Percentiles rank a stretch among this genome's conserved stretches.
Evolutionary conservation across 2,797 vertebrate species (phyloP).

Genomic region (Chloroceryle inda): DNA sequence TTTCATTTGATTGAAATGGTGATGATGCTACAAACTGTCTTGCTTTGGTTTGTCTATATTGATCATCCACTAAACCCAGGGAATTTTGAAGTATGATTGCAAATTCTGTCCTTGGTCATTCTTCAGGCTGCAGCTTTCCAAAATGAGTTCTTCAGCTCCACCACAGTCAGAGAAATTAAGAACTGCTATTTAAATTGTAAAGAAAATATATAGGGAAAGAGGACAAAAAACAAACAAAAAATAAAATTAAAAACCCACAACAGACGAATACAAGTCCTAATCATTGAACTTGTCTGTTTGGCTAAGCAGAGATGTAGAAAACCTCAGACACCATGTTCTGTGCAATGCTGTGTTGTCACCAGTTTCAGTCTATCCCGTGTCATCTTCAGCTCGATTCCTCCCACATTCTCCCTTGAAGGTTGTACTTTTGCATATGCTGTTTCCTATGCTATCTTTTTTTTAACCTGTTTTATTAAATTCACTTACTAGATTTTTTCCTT

Average conservation of each 20-base stretch:
- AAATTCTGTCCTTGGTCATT: background rate
- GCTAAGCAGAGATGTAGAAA: background rate
- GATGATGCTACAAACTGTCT: background rate
- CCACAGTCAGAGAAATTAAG: background rate
- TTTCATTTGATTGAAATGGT: background rate
- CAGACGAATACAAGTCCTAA: background rate
- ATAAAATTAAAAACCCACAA: background rate
- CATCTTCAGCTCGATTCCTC: background rate
- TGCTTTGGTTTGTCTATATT: background rate
- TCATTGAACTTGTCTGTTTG: background rate
- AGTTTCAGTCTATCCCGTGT: background rate
- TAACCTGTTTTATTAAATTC: background rate
- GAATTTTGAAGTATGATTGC: background rate
- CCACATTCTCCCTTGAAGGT: background rate
- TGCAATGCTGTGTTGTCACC: background rate
- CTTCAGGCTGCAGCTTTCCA: background rate
- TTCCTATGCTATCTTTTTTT: background rate
- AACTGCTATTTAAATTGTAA: background rate
- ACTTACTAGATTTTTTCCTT: background rate
- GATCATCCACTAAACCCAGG: background rate
- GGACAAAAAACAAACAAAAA: background rate
- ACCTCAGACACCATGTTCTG: fast-evolving
- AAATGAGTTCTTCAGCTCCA: background rate
- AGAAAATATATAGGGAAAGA: background rate
- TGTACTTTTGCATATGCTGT: background rate